Conservation (phyloP, 2,888 invertebrate genomes). For the Elgonia sp. region DNA sequence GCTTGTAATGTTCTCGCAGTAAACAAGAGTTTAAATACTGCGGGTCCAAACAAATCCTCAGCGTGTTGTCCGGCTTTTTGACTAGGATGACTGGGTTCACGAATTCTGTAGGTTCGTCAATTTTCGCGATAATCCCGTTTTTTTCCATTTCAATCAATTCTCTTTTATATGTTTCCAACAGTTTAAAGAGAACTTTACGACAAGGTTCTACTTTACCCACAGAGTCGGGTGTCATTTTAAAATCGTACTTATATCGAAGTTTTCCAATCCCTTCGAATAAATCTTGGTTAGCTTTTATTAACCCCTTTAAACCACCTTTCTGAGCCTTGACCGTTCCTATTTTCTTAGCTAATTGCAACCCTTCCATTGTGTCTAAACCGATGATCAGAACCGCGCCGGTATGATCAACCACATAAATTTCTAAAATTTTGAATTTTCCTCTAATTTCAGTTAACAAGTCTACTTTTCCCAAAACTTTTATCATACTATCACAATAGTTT, state of each 20-base stretch:
- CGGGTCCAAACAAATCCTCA: constrained; percentile 82
- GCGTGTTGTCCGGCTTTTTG: constrained; percentile 69
- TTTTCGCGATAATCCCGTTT: constrained; percentile 56
- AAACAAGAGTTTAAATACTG: constrained; percentile 77
- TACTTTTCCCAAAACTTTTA: constrained; percentile 21
- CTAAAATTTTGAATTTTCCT: constrained; percentile 29
- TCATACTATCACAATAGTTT: not conserved
- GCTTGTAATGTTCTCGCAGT: not conserved
- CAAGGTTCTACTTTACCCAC: constrained; percentile 41
- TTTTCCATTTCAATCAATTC: constrained; percentile 55
- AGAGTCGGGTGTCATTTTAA: constrained; percentile 63
- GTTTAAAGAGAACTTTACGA: constrained; percentile 54
- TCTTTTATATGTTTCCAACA: constrained; percentile 28
- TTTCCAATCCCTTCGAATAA: constrained; percentile 62
- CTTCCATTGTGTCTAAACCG: not conserved
- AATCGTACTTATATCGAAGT: constrained; percentile 64
- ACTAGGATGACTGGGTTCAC: constrained; percentile 71
- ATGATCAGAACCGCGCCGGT: constrained; percentile 4
- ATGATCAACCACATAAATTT: constrained; percentile 36
- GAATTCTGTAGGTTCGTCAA: constrained; percentile 72
- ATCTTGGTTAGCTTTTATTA: constrained; percentile 21
- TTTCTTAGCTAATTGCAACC: constrained; percentile 63
- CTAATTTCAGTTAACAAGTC: constrained; percentile 30
- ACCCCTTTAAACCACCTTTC: not conserved
- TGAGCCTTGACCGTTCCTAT: constrained; percentile 4